phyloP scores from a whole-genome alignment of 2,888 invertebrate genomes.

The Himalopsyche anomala region DNA sequence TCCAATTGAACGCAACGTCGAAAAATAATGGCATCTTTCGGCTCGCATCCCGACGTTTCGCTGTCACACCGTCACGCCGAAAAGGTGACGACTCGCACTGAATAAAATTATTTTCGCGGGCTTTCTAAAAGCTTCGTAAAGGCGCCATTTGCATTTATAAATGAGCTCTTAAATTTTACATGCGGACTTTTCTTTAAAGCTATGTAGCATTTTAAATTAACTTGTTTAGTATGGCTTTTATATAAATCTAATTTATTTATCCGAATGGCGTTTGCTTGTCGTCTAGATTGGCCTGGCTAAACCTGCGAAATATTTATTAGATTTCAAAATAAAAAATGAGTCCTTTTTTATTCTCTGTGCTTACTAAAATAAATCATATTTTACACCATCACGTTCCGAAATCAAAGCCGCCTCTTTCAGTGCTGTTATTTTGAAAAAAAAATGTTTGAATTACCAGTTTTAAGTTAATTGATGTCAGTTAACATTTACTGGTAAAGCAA shows the following conservation, averaged over 20 bases:
- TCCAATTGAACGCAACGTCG: no score
- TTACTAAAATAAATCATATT: no score
- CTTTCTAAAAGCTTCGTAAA: constrained; percentile 58
- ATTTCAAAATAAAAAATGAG: neutral
- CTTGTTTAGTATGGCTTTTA: constrained; percentile 42
- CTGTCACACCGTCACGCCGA: constrained; percentile 6
- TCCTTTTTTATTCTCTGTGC: no score
- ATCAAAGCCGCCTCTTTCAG: no score
- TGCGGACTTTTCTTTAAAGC: constrained; percentile 44
- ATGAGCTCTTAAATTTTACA: constrained; percentile 61
- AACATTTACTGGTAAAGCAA: no score
- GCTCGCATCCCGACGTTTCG: neutral
- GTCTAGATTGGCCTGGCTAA: neutral
- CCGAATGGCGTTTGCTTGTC: constrained; percentile 22
- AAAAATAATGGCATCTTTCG: neutral
- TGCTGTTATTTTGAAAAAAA: no score
- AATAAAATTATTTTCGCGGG: constrained; percentile 44
- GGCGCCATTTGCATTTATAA: constrained; percentile 64
- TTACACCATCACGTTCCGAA: no score
- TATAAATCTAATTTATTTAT: constrained; percentile 42
- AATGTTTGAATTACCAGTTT: no score
- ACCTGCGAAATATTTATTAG: constrained; percentile 32
- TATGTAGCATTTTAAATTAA: constrained; percentile 40
- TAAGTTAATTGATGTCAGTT: no score
- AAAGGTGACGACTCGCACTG: constrained; percentile 42